phyloP scores from a whole-genome alignment of 2,797 vertebrate species.

The Acestrorhynchus altus region DNA sequence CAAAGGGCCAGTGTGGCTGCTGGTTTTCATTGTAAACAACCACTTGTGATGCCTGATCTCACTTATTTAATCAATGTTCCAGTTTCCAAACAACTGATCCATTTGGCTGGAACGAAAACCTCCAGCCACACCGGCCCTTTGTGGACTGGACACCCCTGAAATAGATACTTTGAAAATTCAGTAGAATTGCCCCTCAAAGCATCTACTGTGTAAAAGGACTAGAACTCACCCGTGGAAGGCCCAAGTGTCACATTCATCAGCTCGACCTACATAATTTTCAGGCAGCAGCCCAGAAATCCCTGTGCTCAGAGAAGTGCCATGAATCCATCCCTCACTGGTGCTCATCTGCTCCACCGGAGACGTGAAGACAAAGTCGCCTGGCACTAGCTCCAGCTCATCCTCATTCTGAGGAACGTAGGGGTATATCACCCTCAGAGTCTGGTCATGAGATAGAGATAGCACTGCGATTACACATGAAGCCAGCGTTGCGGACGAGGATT shows the following conservation, averaged over 20 bases:
- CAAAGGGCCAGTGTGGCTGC: too few relatives aligned
- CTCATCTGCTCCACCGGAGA: constrained; percentile 89
- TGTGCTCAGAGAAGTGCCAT: constrained; percentile 88
- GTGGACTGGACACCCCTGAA: too few relatives aligned
- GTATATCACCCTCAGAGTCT: constrained; percentile 97
- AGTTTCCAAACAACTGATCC: too few relatives aligned
- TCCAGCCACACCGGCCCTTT: too few relatives aligned
- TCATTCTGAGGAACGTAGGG: constrained; percentile 96
- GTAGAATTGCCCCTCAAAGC: background rate
- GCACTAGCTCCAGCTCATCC: constrained; percentile 93
- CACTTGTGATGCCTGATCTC: too few relatives aligned
- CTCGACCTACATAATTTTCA: constrained; percentile 93
- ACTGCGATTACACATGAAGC: background rate
- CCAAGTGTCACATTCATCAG: constrained; percentile 96
- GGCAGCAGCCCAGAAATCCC: constrained; percentile 94
- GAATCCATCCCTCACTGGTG: constrained; percentile 96
- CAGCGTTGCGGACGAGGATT: background rate
- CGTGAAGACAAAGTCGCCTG: constrained; percentile 96
- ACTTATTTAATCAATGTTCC: too few relatives aligned
- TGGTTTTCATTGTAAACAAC: too few relatives aligned
- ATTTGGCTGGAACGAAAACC: too few relatives aligned
- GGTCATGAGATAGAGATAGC: constrained; percentile 18
- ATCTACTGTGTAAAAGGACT: background rate
- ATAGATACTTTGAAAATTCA: background rate
- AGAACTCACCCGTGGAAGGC: constrained; percentile 90